phyloP scores from a whole-genome alignment of 2,888 invertebrate genomes.

The Aricia artaxerxes region DNA sequence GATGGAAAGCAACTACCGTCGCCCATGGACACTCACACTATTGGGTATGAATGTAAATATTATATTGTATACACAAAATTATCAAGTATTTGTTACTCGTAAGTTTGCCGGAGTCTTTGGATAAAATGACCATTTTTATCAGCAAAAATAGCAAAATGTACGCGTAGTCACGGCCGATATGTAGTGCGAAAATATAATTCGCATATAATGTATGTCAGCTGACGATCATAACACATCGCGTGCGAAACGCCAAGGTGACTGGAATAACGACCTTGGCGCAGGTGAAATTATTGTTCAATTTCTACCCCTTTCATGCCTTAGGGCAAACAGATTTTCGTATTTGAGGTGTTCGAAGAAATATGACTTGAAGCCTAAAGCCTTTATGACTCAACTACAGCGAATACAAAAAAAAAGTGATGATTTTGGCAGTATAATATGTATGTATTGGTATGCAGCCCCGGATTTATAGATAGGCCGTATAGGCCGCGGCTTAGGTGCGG shows the following conservation, averaged over 20 bases:
- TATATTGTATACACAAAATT: too few species aligned
- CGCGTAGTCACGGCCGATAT: not conserved
- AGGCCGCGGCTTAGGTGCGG: too few species aligned
- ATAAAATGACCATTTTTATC: too few species aligned
- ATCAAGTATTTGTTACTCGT: too few species aligned
- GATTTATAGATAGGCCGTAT: too few species aligned
- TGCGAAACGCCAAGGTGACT: constrained; percentile 40
- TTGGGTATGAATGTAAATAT: too few species aligned
- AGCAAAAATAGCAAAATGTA: too few species aligned
- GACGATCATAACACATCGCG: constrained; percentile 36
- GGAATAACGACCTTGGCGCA: constrained; percentile 16
- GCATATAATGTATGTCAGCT: constrained; percentile 31
- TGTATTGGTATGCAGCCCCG: too few species aligned
- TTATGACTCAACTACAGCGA: not conserved
- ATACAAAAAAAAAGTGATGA: not conserved
- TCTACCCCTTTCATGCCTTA: not conserved
- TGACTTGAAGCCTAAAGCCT: not conserved
- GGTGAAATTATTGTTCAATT: not conserved
- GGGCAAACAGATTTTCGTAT: not conserved
- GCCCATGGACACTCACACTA: too few species aligned
- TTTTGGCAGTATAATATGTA: too few species aligned
- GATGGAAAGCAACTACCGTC: too few species aligned
- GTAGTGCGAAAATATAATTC: constrained; percentile 37
- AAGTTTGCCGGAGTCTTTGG: too few species aligned
- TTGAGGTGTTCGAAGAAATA: not conserved